Base-by-base conservation (phyloP, 2,797 vertebrate species). In the Rhinatrema bivittatum region DNA sequence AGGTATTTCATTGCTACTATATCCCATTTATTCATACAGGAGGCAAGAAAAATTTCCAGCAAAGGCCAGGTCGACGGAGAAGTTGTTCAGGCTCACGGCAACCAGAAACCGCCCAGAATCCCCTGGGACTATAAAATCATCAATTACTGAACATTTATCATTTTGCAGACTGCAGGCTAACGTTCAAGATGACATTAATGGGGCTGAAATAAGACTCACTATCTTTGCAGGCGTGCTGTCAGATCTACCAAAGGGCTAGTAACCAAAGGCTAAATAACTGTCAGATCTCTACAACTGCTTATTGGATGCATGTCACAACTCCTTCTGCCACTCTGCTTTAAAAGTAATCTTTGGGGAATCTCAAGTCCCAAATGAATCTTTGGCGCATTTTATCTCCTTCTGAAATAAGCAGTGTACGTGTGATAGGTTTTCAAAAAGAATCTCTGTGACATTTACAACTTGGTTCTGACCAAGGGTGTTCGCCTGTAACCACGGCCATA, bases 131-230 rank as follows among this genome's bases (percentile, higher is more conserved):
- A 60, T 56, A 70, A 68, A 79, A 85, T 83, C 79, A 86, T 88
- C 78, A 85, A 87, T 88, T 86, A 87, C 50, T 72, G 58, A 78
- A 76, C 69, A 76, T 74, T 84, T 70, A 76, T 86, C 76, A 76
- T 81, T 78, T 78, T 67, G 58, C 67, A 76, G 73, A 64, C 66
- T 20, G 14, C 49, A 70, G 76, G 72, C 65, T 75, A 74, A 55
- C 42, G 42, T 38, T 60, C 51, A 79, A 78, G 67, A 60, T 45
- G 51, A 56, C 68, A 60, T 62, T 68, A 68, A 76, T 53, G 46
- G 58, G 62, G 47, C 55, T 68, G 62, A 60, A 75, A 62, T 33
- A 57, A 64, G 60, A 50, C 69, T 63, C 52, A 48, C 45, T 50
- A 46, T 65, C 70, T 70, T 76, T 73, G 56, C 72, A 68, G 42